Evolutionary conservation across 2,888 invertebrate genomes (phyloP), one percentile per base, ranked within the genome.

Genomic region (Tinea semifulvella): DNA sequence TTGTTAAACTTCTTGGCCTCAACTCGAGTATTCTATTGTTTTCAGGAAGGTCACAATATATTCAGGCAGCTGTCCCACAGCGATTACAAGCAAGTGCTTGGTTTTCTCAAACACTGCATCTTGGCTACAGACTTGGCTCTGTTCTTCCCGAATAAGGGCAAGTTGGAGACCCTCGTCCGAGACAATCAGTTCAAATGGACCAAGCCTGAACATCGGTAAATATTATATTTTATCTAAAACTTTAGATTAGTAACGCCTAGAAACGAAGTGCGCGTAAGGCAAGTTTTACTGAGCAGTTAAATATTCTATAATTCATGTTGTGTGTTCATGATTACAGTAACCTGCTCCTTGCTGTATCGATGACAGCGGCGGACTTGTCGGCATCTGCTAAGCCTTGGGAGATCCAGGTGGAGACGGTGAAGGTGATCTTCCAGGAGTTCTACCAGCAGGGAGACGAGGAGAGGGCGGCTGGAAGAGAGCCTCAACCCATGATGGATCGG

Each of bases 361-460:
- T 94, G 93, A 93, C 93, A 0, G 89, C 90, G 0, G 89, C 91
- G 50, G 94, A 94, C 63, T 71, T 94, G 13, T 91, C 92, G 45
- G 92, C 93, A 1, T 89, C 90, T 52, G 88, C 92, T 1, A 94
- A 94, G 61, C 92, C 92, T 1, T 94, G 93, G 92, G 84, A 88
- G 17, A 82, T 91, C 2, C 93, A 94, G 68, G 85, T 87, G 14
- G 85, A 90, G 58, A 91, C 92, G 0, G 92, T 92, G 1, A 85
- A 85, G 58, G 89, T 92, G 5, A 93, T 94, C 45, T 91, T 90
- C 58, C 88, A 91, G 56, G 91, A 92, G 63, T 92, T 92, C 61
- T 92, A 91, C 57, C 88, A 89, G 49, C 91, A 91, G 57, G 87
- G 90, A 1, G 91, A 91, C 60, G 87, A 88, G 19, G 91, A 91